Base-by-base conservation (phyloP, 2,113 vertebrate genomes). In the Corythornis madagascariensis region DNA sequence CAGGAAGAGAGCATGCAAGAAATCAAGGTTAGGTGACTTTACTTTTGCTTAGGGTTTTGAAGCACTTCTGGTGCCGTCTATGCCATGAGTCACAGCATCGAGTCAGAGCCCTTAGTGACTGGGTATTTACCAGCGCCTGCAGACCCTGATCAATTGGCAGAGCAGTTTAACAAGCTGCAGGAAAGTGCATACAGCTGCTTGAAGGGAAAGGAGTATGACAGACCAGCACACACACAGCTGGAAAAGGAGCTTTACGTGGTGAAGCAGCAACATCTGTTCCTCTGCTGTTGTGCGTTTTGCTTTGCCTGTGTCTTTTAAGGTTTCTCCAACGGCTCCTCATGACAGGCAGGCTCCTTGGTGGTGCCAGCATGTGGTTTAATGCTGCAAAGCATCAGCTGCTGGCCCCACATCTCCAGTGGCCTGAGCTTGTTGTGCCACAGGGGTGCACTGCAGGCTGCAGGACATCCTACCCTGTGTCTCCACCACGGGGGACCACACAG, bases 241-340 rank as follows among this genome's bases (percentile, higher is more conserved):
- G 52, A 64, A 86, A 78, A 88, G 26, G 26, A 79, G 70, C 55
- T 91, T 63, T 78, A 70, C 21, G 29, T 77, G 61, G 13, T 45
- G 38, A 84, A 80, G 28, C 1, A 3, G 22, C 0, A 0, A 6
- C 0, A 0, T 13, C 22, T 20, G 45, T 76, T 83, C n/a, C 56
- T 69, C 42, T 55, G 40, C 26, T 79, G 18, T 21, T 33, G 38
- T 69, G 21, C 20, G 16, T 63, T 92, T 84, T 73, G 21, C 47
- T 86, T 81, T 5, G 5, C 19, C 42, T 86, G 11, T 31, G 7
- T 53, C 20, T 86, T 52, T 45, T 70, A n/a, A 79, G 50, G 3
- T 63, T 72, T 64, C 45, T 66, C 25, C 2, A 4, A 0, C 43
- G 63, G 29, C 33, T 33, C 13, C 19, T 33, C 28, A 5, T 33